These are phyloP conservation scores for Empis stercorea DNA, from an alignment of 2,888 invertebrate genomes.

Conservation along the genomic window DNA sequence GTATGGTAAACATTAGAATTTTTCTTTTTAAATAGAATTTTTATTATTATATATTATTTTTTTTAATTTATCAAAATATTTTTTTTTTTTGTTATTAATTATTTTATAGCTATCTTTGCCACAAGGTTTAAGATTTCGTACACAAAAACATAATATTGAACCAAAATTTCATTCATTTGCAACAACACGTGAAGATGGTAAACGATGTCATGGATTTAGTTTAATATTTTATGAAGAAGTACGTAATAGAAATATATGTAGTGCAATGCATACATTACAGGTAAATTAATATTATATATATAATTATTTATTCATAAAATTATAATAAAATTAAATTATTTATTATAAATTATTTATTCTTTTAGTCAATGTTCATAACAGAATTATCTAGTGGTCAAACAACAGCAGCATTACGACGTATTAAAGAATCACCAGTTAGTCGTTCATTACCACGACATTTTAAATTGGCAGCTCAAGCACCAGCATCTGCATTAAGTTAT, in stretches of 20 bases:
- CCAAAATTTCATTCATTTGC: slow-evolving; percentile 93
- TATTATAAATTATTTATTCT: slow-evolving; percentile 23
- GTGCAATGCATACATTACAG: slow-evolving; percentile 91
- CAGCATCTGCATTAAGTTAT: slow-evolving; percentile 67
- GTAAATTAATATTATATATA: slow-evolving; percentile 34
- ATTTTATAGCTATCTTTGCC: slow-evolving; percentile 79
- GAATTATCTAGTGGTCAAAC: slow-evolving; percentile 74
- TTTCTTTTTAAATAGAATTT: background rate
- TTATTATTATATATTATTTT: background rate
- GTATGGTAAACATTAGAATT: slow-evolving; percentile 77
- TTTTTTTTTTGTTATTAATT: too few species aligned
- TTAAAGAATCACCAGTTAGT: slow-evolving; percentile 57
- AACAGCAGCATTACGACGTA: slow-evolving; percentile 46
- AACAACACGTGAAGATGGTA: slow-evolving; percentile 93
- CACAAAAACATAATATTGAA: slow-evolving; percentile 78
- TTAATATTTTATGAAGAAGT: slow-evolving; percentile 95
- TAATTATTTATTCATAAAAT: background rate
- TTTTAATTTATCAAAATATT: slow-evolving; percentile 2
- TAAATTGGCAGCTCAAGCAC: slow-evolving; percentile 64
- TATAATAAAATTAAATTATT: too few species aligned
- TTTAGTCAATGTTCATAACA: slow-evolving; percentile 77
- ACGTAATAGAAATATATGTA: slow-evolving; percentile 79
- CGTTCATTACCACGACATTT: slow-evolving; percentile 82
- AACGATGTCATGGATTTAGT: slow-evolving; percentile 86
- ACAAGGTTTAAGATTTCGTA: slow-evolving; percentile 85